Conservation (phyloP, 1,140 invertebrate genomes). For the Drosophila elegans region DNA sequence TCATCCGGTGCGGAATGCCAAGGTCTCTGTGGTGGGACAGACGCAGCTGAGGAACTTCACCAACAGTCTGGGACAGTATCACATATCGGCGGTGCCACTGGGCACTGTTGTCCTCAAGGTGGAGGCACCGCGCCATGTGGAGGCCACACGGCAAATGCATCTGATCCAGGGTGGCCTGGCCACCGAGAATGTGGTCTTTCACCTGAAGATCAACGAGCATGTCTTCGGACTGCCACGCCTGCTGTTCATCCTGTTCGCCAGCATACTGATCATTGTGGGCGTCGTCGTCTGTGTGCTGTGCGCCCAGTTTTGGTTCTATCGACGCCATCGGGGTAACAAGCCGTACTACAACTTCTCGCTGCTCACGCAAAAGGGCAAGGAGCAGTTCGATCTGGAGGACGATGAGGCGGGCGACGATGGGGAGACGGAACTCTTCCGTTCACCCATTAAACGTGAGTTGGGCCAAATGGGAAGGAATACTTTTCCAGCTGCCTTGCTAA, state of each 20-base stretch:
- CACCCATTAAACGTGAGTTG: constrained; percentile 86
- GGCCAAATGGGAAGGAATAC: no score
- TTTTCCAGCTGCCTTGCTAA: background rate
- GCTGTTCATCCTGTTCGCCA: constrained; percentile 90
- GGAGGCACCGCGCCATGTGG: constrained; percentile 86
- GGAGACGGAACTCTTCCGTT: constrained; percentile 88
- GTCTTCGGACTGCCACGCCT: constrained; percentile 90
- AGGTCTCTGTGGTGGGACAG: constrained; percentile 85
- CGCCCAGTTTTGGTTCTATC: constrained; percentile 75
- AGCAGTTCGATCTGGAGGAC: constrained; percentile 85
- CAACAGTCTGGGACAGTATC: constrained; percentile 87
- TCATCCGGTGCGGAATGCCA: constrained; percentile 87
- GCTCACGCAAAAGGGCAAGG: constrained; percentile 83
- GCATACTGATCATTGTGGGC: constrained; percentile 80
- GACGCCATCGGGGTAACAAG: constrained; percentile 71
- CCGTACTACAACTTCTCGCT: constrained; percentile 84
- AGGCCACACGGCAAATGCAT: constrained; percentile 86
- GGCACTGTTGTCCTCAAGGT: constrained; percentile 87
- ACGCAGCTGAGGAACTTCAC: constrained; percentile 82
- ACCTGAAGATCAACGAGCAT: constrained; percentile 88
- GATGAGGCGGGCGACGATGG: constrained; percentile 86
- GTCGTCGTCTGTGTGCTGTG: constrained; percentile 75
- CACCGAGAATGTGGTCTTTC: constrained; percentile 87
- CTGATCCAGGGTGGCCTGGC: constrained; percentile 84
- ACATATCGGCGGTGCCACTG: constrained; percentile 85